A percentile compares a stretch with the other conserved stretches of the same genome.
These are phyloP conservation scores for Oegoconia quadripuncta DNA, from an alignment of 2,888 invertebrate genomes.

Conservation along the genomic window DNA sequence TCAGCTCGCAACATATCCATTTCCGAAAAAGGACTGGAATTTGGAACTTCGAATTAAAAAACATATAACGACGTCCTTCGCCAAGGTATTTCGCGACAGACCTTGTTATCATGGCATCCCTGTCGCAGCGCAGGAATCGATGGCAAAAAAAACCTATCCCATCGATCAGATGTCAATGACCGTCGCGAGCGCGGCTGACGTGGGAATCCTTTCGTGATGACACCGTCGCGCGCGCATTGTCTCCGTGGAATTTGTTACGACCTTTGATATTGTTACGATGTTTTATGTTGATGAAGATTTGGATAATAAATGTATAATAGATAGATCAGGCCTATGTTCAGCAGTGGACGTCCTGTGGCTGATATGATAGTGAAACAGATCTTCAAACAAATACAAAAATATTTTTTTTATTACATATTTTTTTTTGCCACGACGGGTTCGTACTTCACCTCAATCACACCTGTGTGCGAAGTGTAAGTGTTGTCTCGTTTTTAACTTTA, in stretches of 20 bases:
- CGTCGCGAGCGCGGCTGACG: slow-evolving; percentile 53
- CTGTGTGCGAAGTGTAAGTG: too few relatives aligned
- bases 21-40: neutral
- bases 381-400: too few relatives aligned
- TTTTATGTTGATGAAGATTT: too few relatives aligned
- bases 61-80: slow-evolving; percentile 2
- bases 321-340: too few relatives aligned
- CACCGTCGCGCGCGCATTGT: slow-evolving; percentile 40
- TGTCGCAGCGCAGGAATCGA: slow-evolving; percentile 49
- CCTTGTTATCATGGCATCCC: slow-evolving; percentile 45
- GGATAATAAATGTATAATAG: too few relatives aligned
- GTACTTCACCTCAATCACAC: too few relatives aligned
- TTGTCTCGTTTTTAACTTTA: too few relatives aligned
- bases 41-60: neutral
- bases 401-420: too few relatives aligned
- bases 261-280: neutral
- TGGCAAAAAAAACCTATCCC: slow-evolving; percentile 43
- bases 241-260: slow-evolving; percentile 8
- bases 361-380: too few relatives aligned
- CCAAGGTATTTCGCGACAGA: neutral
- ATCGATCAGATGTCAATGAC: slow-evolving; percentile 68
- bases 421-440: too few relatives aligned
- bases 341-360: too few relatives aligned
- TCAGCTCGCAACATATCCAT: too few relatives aligned
- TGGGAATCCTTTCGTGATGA: slow-evolving; percentile 53